Evolutionary conservation across 2,888 invertebrate genomes (phyloP), one percentile per base, ranked within the genome.

Genomic region (Cantharis flavilabris): DNA sequence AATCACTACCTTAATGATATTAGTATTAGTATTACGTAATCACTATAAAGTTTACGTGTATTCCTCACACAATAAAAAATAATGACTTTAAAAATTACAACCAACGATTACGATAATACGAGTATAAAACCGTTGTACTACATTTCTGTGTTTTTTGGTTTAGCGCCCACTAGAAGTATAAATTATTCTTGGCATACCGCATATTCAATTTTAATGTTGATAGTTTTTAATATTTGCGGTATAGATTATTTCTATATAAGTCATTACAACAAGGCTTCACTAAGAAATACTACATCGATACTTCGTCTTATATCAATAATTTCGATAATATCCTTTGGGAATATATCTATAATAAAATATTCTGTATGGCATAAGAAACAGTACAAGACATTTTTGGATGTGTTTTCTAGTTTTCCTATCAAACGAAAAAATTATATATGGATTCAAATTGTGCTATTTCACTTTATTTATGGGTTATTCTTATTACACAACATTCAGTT

Each of bases 221-320:
- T 69, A 49, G 7, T 7, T 7, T 49, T n/a, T 1, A n/a, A 49
- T 7, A 49, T 9, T 49, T 30, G 2, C 30, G 30, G 30, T 30
- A 11, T 30, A 2, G 1, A 3, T 11, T 3, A 30, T 13, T 1
- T 33, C 13, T 33, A 33, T 5, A 3, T 5, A 13, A 13, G 1
- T 13, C 0, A 1, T 13, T 13, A 1, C 2, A n/a, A 33, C 2
- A 33, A 13, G 0, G 5, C 5, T 13, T 0, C 1, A 33, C 0
- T n/a, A 3, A 13, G 1, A 33, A 13, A 4, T 49, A 7, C 49
- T n/a, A n/a, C 2, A 0, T n/a, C n/a, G 2, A 11, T n/a, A 49
- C 0, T 49, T 49, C n/a, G 13, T n/a, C 0, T n/a, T 0, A 7
- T n/a, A 7, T 7, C 49, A 7, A 7, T 49, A 0, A n/a, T 49